These are phyloP conservation scores for Rhorus exstirpatorius DNA, from an alignment of 2,888 invertebrate genomes.

Conservation along the genomic window DNA sequence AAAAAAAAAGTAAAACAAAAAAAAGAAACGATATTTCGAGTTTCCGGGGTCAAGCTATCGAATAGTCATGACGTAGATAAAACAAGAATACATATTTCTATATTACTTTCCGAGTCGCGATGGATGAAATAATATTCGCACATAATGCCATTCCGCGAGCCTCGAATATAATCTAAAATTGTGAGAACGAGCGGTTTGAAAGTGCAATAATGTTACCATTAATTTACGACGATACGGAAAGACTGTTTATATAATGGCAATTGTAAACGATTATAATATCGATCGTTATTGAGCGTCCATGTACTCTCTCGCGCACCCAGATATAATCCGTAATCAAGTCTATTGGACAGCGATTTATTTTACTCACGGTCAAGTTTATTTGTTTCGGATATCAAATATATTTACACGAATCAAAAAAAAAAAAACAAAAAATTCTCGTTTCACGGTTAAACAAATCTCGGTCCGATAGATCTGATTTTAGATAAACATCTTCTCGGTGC, in stretches of 20 bases:
- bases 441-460: constrained; percentile 17
- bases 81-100: constrained; percentile 63
- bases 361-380: constrained; percentile 2
- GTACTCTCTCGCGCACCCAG: constrained; percentile 62
- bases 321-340: constrained; percentile 59
- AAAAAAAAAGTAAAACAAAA: not conserved
- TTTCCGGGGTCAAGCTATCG: constrained; percentile 51
- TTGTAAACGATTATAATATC: constrained; percentile 71
- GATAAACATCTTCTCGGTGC: not conserved
- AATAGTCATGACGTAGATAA: constrained; percentile 63
- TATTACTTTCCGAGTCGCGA: constrained; percentile 64
- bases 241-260: constrained; percentile 75
- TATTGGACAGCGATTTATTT: not conserved
- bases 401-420: not conserved
- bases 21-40: constrained; percentile 40
- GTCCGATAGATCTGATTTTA: constrained; percentile 23
- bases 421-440: not conserved
- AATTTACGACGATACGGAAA: constrained; percentile 69
- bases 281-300: constrained; percentile 77
- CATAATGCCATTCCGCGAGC: constrained; percentile 41
- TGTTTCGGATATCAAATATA: constrained; percentile 1
- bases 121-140: constrained; percentile 62
- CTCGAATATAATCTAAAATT: constrained; percentile 61
- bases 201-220: constrained; percentile 71
- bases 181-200: constrained; percentile 51